A percentile compares a stretch with the other conserved stretches of the same genome.
These are phyloP conservation scores for Coregonus sp. DNA, from an alignment of 2,797 vertebrate genomes.

Conservation along the genomic window DNA sequence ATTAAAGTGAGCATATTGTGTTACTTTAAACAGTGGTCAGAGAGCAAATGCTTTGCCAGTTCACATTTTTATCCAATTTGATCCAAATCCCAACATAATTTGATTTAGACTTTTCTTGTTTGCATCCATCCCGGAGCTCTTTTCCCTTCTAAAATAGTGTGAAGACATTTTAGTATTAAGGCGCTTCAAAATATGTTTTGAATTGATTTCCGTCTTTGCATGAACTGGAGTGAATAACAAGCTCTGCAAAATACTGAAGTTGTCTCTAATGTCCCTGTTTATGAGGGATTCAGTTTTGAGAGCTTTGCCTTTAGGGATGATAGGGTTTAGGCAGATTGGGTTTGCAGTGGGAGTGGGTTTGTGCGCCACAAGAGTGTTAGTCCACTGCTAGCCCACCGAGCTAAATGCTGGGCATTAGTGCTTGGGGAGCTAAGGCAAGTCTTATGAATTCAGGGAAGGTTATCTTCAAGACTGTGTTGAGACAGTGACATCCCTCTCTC, in stretches of 20 bases:
- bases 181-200: too few species aligned
- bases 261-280: neutral
- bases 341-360: neutral
- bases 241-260: neutral
- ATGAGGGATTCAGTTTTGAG: neutral
- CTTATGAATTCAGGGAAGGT: neutral
- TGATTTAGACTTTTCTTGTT: too few species aligned
- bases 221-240: too few species aligned
- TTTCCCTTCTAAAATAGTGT: too few species aligned
- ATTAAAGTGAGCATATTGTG: conserved; percentile 4
- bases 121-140: too few species aligned
- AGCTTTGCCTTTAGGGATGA: neutral
- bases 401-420: neutral
- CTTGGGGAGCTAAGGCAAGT: neutral
- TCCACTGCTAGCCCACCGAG: neutral
- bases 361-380: neutral
- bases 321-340: neutral
- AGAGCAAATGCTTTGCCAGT: neutral
- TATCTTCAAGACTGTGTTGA: neutral
- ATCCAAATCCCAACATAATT: too few species aligned
- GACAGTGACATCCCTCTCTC: conserved; percentile 4
- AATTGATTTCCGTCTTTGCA: too few species aligned
- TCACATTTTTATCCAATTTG: neutral
- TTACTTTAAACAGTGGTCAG: neutral
- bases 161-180: too few species aligned